phyloP scores from a whole-genome alignment of 2,888 invertebrate genomes.

The Taphrorychus bicolor region DNA sequence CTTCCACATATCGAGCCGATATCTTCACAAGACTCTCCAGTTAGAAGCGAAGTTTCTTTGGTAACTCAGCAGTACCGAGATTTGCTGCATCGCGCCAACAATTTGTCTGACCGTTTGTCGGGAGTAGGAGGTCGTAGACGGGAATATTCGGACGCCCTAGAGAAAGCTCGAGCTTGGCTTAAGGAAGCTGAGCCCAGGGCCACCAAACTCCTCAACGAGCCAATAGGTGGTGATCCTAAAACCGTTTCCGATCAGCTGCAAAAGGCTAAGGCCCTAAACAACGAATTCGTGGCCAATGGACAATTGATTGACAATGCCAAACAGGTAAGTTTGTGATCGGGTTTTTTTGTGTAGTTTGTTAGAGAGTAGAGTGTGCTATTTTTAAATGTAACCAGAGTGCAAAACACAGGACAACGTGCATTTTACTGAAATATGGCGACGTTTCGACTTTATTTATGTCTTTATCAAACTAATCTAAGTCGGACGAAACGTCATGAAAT shows the following conservation, averaged over 20 bases:
- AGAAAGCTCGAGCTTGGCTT: conserved; percentile 81
- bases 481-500: no score
- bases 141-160: conserved; percentile 83
- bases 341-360: no score
- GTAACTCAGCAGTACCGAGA: conserved; percentile 84
- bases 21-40: conserved; percentile 73
- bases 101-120: conserved; percentile 81
- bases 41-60: conserved; percentile 79
- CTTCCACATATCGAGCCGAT: conserved; percentile 78
- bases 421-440: neutral
- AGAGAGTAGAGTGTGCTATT: no score
- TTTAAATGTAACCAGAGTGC: neutral
- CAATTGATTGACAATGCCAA: conserved; percentile 85
- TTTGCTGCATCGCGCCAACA: conserved; percentile 81
- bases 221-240: conserved; percentile 85
- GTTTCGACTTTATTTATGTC: no score
- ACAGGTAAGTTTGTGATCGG: conserved; percentile 69
- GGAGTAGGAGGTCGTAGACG: conserved; percentile 79
- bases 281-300: conserved; percentile 86
- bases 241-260: conserved; percentile 87
- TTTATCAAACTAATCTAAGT: no score
- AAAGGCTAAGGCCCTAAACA: conserved; percentile 82
- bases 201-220: conserved; percentile 78
- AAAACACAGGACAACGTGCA: neutral
- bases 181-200: conserved; percentile 80